Percentiles rank a stretch among this genome's conserved stretches.
phyloP scores from a whole-genome alignment of 2,888 invertebrate species.

The Drosophila multiciliata region DNA sequence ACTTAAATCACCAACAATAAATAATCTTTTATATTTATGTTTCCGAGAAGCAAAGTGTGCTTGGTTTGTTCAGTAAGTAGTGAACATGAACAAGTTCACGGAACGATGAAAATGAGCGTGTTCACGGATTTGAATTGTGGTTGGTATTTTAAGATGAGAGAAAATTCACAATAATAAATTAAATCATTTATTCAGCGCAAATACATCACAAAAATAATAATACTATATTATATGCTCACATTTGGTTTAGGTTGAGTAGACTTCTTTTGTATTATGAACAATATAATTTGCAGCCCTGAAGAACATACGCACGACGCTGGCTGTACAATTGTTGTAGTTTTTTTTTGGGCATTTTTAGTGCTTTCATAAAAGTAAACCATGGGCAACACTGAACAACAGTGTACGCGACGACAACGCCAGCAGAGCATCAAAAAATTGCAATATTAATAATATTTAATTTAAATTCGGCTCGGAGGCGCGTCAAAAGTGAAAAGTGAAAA shows the following conservation, averaged over 20 bases:
- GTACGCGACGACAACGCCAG: slow-evolving; percentile 58
- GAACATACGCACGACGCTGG: slow-evolving; percentile 27
- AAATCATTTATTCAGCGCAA: not conserved
- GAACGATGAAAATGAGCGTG: slow-evolving; percentile 1
- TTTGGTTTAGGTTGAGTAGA: not conserved
- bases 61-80: slow-evolving; percentile 9
- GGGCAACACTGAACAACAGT: slow-evolving; percentile 39
- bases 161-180: not conserved
- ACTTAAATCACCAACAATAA: not conserved
- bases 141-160: not conserved
- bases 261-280: not conserved
- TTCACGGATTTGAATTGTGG: not conserved
- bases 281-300: slow-evolving; percentile 29
- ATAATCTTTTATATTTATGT: slow-evolving; percentile 1
- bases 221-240: not conserved
- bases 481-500: slow-evolving; percentile 19
- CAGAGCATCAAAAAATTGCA: slow-evolving; percentile 59
- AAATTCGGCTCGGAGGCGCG: slow-evolving; percentile 24
- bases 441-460: slow-evolving; percentile 51
- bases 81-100: slow-evolving; percentile 5
- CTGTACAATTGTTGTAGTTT: slow-evolving; percentile 33
- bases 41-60: slow-evolving; percentile 1
- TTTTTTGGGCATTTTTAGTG: slow-evolving; percentile 36
- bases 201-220: not conserved
- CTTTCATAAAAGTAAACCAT: slow-evolving; percentile 3